phyloP scores from a whole-genome alignment of 2,888 invertebrate genomes.

The Mongoloraphidia duomilia region DNA sequence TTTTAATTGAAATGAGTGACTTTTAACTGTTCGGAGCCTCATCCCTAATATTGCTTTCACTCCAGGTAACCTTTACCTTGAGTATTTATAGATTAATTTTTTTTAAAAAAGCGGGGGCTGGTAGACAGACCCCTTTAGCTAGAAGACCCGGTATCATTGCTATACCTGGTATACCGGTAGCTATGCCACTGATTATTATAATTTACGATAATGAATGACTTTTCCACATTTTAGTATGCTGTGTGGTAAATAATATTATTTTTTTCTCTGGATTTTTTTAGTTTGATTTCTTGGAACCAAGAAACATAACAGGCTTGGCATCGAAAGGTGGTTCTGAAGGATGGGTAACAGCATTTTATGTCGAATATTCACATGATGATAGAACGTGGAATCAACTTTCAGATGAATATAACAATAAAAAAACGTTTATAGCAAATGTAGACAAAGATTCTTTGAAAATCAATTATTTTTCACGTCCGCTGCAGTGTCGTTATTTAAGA shows the following conservation, averaged over 20 bases:
- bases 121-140: too few species aligned
- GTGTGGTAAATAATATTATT: constrained; percentile 16
- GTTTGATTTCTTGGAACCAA: constrained; percentile 63
- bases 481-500: constrained; percentile 56
- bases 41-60: too few species aligned
- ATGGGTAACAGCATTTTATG: constrained; percentile 61
- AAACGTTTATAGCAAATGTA: constrained; percentile 57
- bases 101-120: too few species aligned
- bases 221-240: constrained; percentile 8
- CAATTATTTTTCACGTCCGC: constrained; percentile 55
- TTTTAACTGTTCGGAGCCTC: too few species aligned
- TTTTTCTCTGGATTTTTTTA: constrained; percentile 25
- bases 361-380: constrained; percentile 59
- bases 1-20: too few species aligned
- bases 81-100: too few species aligned
- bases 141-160: too few species aligned
- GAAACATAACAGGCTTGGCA: constrained; percentile 62
- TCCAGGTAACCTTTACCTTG: too few species aligned
- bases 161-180: too few species aligned
- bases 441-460: constrained; percentile 44
- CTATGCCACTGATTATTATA: neutral
- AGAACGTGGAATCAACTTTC: constrained; percentile 55
- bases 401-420: constrained; percentile 36
- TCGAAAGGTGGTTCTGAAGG: constrained; percentile 56
- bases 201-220: neutral